These are phyloP conservation scores for Latrodectus hesperus DNA, from an alignment of 2,888 invertebrate genomes.

Conservation along the genomic window DNA sequence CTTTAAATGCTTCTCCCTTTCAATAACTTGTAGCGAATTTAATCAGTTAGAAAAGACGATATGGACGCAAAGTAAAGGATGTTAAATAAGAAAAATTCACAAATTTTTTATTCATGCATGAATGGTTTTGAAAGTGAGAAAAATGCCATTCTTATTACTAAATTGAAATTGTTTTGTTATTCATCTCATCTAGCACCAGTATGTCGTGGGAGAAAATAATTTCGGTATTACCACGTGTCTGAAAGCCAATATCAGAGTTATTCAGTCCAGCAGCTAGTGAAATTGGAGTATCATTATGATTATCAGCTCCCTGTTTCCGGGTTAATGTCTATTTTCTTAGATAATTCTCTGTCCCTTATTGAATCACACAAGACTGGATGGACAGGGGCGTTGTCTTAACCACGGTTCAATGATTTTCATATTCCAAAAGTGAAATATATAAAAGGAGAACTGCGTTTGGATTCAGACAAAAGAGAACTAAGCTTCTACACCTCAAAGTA, in stretches of 20 bases:
- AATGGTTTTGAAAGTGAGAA: slow-evolving; percentile 29
- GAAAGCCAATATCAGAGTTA: slow-evolving; percentile 53
- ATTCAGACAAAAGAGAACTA: slow-evolving; percentile 31
- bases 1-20: too few relatives aligned
- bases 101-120: slow-evolving; percentile 17
- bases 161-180: slow-evolving; percentile 44
- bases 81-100: too few relatives aligned
- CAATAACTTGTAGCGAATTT: too few relatives aligned
- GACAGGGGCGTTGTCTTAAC: slow-evolving; percentile 51
- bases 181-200: slow-evolving; percentile 38
- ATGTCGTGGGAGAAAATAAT: slow-evolving; percentile 48
- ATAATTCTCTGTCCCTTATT: slow-evolving; percentile 33
- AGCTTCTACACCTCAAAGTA: slow-evolving; percentile 15
- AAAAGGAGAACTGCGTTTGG: slow-evolving; percentile 27
- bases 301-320: slow-evolving; percentile 51
- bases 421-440: slow-evolving; percentile 46
- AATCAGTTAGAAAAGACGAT: too few relatives aligned
- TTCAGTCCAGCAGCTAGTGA: slow-evolving; percentile 48
- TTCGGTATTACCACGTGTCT: slow-evolving; percentile 44
- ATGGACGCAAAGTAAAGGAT: too few relatives aligned
- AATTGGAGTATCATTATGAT: slow-evolving; percentile 64
- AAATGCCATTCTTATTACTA: slow-evolving; percentile 19
- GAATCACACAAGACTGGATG: slow-evolving; percentile 43
- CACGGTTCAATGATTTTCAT: slow-evolving; percentile 44
- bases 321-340: slow-evolving; percentile 24